Base-by-base conservation (phyloP, 2,888 invertebrate genomes). In the Chorisops tibialis region DNA sequence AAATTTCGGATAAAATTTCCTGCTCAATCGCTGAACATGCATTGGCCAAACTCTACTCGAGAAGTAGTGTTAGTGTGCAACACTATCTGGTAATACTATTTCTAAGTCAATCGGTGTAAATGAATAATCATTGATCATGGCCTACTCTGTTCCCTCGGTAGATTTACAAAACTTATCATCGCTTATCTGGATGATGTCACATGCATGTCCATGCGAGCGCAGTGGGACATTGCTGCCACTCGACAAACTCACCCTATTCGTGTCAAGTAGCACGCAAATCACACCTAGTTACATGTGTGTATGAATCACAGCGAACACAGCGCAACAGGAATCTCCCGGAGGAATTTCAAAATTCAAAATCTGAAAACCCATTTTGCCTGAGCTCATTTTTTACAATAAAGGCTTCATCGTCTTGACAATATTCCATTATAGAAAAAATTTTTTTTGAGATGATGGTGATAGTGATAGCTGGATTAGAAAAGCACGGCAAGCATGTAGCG, bases 241-340 rank as follows among this genome's bases (percentile, higher is more conserved):
- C n/a, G 22, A 9, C 50, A 22, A 21, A 30, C 35, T 35, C 49
- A 22, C 47, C 47, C 22, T 21, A 21, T 30, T 30, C 9, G 5
- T 5, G 30, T 1, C 7, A 30, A 30, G 30, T 30, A 30, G 30
- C 30, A 7, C 30, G 30, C 3, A 30, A 30, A 30, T n/a, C n/a
- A n/a, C n/a, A n/a, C n/a, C n/a, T 30, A 30, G 30, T 30, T 30
- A 30, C 47, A 16, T 6, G 22, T n/a, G 21, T 47, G 22, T 47
- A n/a, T 47, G 47, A 21, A 21, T 4, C 22, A 47, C 11, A 21
- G 4, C 3, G 9, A 19, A n/a, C 49, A 16, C 49, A 19, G 21
- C 49, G 35, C 49, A 50, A 50, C 49, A 50, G 49, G 49, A 50
- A 41, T 14, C 21, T 38, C 52, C 52, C 38, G 39, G 39, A 18